A percentile compares a stretch with the other conserved stretches of the same genome.
Evolutionary conservation across 2,797 vertebrate genomes (phyloP).

Genomic region (Rhinogobio ventralis): DNA sequence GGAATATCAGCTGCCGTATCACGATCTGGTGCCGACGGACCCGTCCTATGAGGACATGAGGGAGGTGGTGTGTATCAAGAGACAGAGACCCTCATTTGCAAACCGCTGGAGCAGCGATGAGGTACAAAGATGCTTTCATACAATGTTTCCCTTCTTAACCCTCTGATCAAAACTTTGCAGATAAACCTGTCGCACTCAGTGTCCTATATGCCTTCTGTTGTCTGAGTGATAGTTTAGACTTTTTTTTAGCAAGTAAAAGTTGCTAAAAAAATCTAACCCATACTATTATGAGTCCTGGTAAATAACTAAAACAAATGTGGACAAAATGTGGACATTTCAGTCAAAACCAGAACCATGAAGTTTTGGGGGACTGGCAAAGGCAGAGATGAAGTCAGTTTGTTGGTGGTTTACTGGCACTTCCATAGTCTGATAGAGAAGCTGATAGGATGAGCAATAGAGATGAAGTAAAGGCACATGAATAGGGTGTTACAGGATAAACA

Average conservation of each 20-base stretch:
- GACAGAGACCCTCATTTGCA: constrained; percentile 89
- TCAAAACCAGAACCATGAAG: too few relatives aligned
- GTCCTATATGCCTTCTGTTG: neutral
- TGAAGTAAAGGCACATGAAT: neutral
- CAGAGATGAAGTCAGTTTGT: too few relatives aligned
- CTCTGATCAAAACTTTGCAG: neutral
- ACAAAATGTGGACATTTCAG: too few relatives aligned
- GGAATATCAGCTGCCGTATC: constrained; percentile 95
- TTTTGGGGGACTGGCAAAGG: too few relatives aligned
- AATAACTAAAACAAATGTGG: too few relatives aligned
- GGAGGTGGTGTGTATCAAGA: constrained; percentile 92
- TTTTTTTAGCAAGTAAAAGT: too few relatives aligned
- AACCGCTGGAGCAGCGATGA: constrained; percentile 95
- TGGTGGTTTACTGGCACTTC: too few relatives aligned
- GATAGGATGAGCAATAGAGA: neutral
- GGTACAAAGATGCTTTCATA: constrained; percentile 73
- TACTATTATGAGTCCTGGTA: too few relatives aligned
- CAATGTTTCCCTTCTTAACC: neutral
- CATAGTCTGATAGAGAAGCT: too few relatives aligned
- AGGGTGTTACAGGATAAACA: too few relatives aligned
- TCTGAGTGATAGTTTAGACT: neutral
- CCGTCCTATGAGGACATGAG: constrained; percentile 97
- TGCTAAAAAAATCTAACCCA: too few relatives aligned
- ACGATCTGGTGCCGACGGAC: constrained; percentile 91
- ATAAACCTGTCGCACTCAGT: neutral